phyloP scores from a whole-genome alignment of 2,888 invertebrate species.

The Acronicta psi region DNA sequence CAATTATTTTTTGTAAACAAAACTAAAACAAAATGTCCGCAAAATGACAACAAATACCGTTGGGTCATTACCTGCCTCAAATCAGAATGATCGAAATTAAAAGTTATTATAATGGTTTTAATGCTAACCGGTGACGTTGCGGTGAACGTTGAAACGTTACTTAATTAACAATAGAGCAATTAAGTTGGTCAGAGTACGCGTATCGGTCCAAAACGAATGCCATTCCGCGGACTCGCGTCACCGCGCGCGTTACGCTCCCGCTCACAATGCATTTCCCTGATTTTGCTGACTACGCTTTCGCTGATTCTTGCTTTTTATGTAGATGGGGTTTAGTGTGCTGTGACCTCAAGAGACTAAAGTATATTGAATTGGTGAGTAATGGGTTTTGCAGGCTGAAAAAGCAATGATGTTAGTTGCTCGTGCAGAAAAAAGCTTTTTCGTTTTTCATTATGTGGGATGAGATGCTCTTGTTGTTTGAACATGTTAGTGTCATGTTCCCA shows the following conservation, averaged over 20 bases:
- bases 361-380: slow-evolving; percentile 24
- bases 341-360: slow-evolving; percentile 34
- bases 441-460: slow-evolving; percentile 5
- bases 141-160: slow-evolving; percentile 84
- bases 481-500: too few species aligned
- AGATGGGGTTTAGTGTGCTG: slow-evolving; percentile 49
- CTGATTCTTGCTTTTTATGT: slow-evolving; percentile 70
- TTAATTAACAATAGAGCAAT: slow-evolving; percentile 89
- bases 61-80: slow-evolving; percentile 38
- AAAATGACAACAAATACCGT: slow-evolving; percentile 2
- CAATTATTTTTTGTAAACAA: not conserved
- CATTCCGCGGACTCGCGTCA: slow-evolving; percentile 69
- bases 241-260: slow-evolving; percentile 72
- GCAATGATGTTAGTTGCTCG: not conserved
- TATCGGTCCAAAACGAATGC: slow-evolving; percentile 80
- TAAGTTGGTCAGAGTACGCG: slow-evolving; percentile 80
- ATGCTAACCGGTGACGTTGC: slow-evolving; percentile 76
- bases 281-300: slow-evolving; percentile 80
- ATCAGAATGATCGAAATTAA: slow-evolving; percentile 64
- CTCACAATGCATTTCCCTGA: slow-evolving; percentile 84
- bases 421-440: not conserved
- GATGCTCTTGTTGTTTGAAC: too few species aligned
- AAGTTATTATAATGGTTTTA: slow-evolving; percentile 73
- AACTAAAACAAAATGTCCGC: not conserved
- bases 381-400: slow-evolving; percentile 17